Conservation (phyloP, 2,113 vertebrate genomes). For the Oncorhynchus mykiss region DNA sequence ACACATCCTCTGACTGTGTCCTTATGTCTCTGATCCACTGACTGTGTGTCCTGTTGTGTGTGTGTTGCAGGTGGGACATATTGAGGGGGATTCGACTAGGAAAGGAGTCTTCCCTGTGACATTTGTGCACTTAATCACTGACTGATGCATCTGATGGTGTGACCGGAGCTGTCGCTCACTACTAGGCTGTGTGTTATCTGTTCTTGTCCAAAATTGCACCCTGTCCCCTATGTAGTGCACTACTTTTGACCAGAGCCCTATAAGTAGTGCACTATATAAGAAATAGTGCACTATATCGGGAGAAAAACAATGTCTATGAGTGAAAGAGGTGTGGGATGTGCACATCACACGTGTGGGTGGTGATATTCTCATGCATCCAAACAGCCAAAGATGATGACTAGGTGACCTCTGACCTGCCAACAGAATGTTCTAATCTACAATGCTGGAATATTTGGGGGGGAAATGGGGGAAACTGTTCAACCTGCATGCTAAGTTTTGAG, state of each 20-base stretch:
- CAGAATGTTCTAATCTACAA: neutral
- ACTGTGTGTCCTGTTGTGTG: neutral
- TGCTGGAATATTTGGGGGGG: neutral
- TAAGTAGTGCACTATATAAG: no score
- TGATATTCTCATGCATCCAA: neutral
- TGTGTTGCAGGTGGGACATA: slow-evolving; percentile 83
- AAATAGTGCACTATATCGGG: no score
- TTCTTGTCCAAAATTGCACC: no score
- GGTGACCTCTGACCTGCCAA: neutral
- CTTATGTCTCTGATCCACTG: neutral
- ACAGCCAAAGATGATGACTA: neutral
- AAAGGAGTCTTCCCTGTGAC: slow-evolving; percentile 90
- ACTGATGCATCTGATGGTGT: slow-evolving; percentile 68
- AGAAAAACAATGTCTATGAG: neutral
- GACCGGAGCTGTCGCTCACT: slow-evolving; percentile 13
- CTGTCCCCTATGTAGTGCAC: no score
- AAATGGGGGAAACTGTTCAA: neutral
- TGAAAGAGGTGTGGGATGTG: neutral
- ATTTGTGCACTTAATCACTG: slow-evolving; percentile 93
- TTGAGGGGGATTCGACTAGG: slow-evolving; percentile 85
- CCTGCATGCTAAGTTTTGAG: neutral
- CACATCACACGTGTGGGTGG: neutral
- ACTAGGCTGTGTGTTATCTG: neutral
- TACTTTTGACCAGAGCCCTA: no score
- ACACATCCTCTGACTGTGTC: neutral